Evolutionary conservation across 2,888 invertebrate species (phyloP).

Genomic region (Callimorpha dominula): DNA sequence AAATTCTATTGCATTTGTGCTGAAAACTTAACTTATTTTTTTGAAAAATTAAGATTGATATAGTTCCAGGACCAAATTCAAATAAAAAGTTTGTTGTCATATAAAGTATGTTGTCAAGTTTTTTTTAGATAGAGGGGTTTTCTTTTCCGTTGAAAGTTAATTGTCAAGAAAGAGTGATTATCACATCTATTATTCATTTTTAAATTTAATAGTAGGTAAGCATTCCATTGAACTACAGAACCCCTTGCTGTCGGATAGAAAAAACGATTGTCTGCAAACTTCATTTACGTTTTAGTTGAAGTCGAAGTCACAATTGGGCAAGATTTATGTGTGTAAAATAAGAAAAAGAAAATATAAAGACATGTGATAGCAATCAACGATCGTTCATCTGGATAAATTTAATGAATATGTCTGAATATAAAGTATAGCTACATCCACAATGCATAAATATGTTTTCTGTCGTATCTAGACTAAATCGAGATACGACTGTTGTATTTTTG

Average conservation of each 20-base stretch:
- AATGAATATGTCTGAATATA: not conserved
- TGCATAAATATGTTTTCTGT: not conserved
- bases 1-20: too few species aligned
- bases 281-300: not conserved
- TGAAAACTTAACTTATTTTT: too few species aligned
- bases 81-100: too few species aligned
- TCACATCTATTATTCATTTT: too few species aligned
- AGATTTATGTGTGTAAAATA: not conserved
- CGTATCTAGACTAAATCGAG: not conserved
- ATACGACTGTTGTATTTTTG: not conserved
- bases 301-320: not conserved
- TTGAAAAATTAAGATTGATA: too few species aligned
- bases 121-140: too few species aligned
- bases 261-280: not conserved
- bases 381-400: slow-evolving; percentile 4
- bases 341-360: not conserved
- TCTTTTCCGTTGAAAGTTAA: too few species aligned
- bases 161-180: too few species aligned
- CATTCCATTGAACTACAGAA: too few species aligned
- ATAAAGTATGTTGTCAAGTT: too few species aligned
- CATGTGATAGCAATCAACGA: slow-evolving; percentile 6
- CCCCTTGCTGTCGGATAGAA: not conserved
- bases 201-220: too few species aligned
- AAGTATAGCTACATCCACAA: not conserved
- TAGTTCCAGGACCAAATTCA: too few species aligned